Percentiles rank a stretch among this genome's conserved stretches.
These are phyloP conservation scores for Clarias batrachus DNA, from an alignment of 2,113 vertebrate species.

Conservation along the genomic window DNA sequence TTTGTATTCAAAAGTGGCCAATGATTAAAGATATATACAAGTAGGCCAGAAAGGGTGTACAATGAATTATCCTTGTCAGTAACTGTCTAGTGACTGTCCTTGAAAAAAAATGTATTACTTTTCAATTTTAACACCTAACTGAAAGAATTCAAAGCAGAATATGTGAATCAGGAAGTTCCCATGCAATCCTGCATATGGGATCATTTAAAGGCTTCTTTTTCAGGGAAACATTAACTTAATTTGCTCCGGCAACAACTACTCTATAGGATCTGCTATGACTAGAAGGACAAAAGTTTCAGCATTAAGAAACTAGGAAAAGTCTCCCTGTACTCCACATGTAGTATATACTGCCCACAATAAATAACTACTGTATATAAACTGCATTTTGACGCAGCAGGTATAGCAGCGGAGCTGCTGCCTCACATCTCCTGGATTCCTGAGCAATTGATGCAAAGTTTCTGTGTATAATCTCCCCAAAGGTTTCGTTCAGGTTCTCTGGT, in stretches of 20 bases:
- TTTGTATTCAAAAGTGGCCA: not conserved
- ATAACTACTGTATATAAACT: not conserved
- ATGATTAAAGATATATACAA: constrained; percentile 17
- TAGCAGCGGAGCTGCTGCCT: not conserved
- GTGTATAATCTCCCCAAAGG: not conserved
- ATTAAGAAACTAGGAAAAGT: not conserved
- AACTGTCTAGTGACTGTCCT: constrained; percentile 8
- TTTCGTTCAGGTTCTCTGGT: not conserved
- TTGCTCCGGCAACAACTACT: constrained; percentile 71
- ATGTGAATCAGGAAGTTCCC: constrained; percentile 79
- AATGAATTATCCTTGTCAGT: not conserved
- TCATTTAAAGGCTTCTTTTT: constrained; percentile 79
- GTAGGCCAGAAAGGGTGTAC: not conserved
- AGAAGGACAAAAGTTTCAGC: constrained; percentile 51
- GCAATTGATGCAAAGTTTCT: not conserved
- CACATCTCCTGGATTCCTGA: not conserved
- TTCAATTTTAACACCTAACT: constrained; percentile 74
- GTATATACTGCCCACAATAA: not conserved
- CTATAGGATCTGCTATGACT: constrained; percentile 65
- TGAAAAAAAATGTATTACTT: constrained; percentile 31
- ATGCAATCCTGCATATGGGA: constrained; percentile 81
- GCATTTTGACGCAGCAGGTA: not conserved
- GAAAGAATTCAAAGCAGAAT: constrained; percentile 73
- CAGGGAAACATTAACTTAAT: constrained; percentile 77
- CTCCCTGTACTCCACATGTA: not conserved